phyloP scores from a whole-genome alignment of 2,888 invertebrate species.

The Heteromurus nitidus region DNA sequence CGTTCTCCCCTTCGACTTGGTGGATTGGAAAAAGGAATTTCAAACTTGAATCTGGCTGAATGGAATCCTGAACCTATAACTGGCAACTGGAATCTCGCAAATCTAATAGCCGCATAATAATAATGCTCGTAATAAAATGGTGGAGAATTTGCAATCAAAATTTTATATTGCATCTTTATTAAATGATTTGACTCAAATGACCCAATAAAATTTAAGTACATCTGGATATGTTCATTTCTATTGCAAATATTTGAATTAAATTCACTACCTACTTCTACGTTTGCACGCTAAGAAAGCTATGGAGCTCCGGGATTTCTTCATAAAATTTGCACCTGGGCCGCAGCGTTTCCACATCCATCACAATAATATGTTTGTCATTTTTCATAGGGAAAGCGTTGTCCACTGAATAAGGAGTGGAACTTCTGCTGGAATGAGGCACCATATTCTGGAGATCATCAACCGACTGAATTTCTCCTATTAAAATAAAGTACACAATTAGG shows the following conservation, averaged over 20 bases:
- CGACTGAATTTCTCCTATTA: slow-evolving; percentile 30
- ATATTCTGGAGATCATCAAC: slow-evolving; percentile 27
- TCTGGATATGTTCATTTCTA: neutral
- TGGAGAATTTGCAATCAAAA: no score
- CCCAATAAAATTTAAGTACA: neutral
- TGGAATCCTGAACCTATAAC: no score
- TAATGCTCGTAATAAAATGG: no score
- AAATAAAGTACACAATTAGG: no score
- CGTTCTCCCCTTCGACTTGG: no score
- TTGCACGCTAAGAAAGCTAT: slow-evolving; percentile 52
- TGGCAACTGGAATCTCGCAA: no score
- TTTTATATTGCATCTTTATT: slow-evolving; percentile 2
- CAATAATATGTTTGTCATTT: slow-evolving; percentile 47
- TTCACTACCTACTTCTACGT: slow-evolving; percentile 21
- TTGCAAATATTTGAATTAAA: neutral
- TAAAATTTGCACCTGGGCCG: slow-evolving; percentile 59
- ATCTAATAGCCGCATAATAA: no score
- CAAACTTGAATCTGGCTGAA: no score
- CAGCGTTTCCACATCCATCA: slow-evolving; percentile 53
- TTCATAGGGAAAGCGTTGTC: slow-evolving; percentile 56
- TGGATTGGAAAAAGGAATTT: no score
- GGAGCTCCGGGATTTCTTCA: slow-evolving; percentile 58
- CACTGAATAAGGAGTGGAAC: slow-evolving; percentile 26
- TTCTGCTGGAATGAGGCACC: slow-evolving; percentile 49
- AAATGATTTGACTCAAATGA: neutral